phyloP scores from a whole-genome alignment of 1,140 invertebrate genomes.

The Drosophila miranda region DNA sequence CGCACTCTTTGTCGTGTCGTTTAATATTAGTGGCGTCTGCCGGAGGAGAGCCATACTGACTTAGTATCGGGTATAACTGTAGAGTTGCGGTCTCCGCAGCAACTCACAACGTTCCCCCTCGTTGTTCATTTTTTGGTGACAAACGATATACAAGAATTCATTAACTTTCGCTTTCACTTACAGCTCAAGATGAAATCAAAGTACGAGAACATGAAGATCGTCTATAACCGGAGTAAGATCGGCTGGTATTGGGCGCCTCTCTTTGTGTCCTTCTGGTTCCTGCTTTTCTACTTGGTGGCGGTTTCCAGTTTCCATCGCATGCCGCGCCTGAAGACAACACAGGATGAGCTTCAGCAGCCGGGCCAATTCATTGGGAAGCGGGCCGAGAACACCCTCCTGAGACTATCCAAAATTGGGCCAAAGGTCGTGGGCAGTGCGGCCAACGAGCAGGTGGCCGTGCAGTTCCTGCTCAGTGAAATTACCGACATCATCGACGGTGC shows the following conservation, averaged over 20 bases:
- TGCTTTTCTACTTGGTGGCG: constrained; percentile 74
- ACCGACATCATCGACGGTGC: constrained; percentile 46
- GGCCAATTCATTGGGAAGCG: constrained; percentile 76
- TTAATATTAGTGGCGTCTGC: too few relatives aligned
- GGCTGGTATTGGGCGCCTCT: constrained; percentile 80
- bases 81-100: too few relatives aligned
- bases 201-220: constrained; percentile 82
- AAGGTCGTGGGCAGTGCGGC: constrained; percentile 86
- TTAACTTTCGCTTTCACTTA: neutral
- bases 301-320: constrained; percentile 73
- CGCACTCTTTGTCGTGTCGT: too few relatives aligned
- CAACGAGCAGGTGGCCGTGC: constrained; percentile 86
- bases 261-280: constrained; percentile 72
- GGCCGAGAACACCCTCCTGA: constrained; percentile 83
- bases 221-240: constrained; percentile 79
- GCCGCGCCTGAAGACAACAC: constrained; percentile 54
- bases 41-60: too few relatives aligned
- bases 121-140: constrained; percentile 6
- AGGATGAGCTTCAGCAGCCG: constrained; percentile 61
- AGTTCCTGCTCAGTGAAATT: constrained; percentile 83
- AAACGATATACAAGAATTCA: constrained; percentile 1
- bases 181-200: constrained; percentile 76
- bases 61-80: too few relatives aligned
- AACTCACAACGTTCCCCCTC: too few relatives aligned
- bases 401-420: constrained; percentile 88